Evolutionary conservation across 2,888 invertebrate genomes (phyloP), one percentile per base, ranked within the genome.

Genomic region (Temnothorax ravouxi): DNA sequence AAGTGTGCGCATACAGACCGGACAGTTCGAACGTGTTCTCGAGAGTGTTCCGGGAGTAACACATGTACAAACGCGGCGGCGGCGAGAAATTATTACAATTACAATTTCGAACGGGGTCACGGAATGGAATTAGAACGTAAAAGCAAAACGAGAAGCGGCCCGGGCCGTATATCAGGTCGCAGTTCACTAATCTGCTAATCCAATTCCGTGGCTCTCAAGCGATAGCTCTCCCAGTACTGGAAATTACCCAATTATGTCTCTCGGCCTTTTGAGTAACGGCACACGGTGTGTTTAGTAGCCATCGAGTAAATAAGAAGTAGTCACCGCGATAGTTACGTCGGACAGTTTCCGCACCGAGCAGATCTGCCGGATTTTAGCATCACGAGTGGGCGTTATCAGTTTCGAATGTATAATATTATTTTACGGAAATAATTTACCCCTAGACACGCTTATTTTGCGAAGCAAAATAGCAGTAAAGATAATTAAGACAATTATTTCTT

Each of bases 101-200:
- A 86, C 83, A 59, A 84, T 87, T 80, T 88, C 86, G 84, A 79
- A 54, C 47, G 59, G 72, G 62, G 82, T 66, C 82, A 47, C 18
- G 38, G 64, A 50, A 84, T 79, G 83, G 71, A 76, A 86, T 88
- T 88, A 84, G 62, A 82, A 79, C 61, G 86, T 83, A 83, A 88
- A 90, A 89, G 88, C 81, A 75, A 81, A 84, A 81, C 66, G 87
- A 77, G 76, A 81, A 67, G 18, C 38, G 56, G 21, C 29, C 38
- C 15, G 62, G 29, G 29, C 64, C 71, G 67, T 86, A 72, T 52
- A 82, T 89, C 86, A 88, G 69, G 21, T 69, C 66, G 61, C 34
- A 62, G 76, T 77, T 83, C 83, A 82, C 71, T 84, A 81, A 89
- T 86, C 84, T 64, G 86, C 47, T 88, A 85, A 88, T 89, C 85